Conservation (phyloP, 1,140 invertebrate genomes). For the Rhyacophila brunnea region DNA sequence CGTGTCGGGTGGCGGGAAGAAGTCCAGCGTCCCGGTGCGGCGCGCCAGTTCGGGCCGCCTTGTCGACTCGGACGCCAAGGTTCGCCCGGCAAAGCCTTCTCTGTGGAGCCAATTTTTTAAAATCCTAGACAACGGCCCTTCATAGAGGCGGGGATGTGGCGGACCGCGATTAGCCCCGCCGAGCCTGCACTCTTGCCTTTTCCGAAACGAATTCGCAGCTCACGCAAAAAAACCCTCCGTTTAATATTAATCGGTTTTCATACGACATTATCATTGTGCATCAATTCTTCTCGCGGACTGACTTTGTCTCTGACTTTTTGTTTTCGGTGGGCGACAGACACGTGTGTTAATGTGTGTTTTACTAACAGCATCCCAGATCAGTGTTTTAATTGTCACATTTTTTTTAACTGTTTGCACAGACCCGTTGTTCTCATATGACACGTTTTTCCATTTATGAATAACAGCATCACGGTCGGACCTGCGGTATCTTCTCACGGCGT, state of each 20-base stretch:
- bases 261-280: conserved; percentile 3
- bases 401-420: conserved; percentile 25
- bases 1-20: conserved; percentile 28
- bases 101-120: conserved; percentile 33
- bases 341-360: conserved; percentile 29
- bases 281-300: conserved; percentile 14
- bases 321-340: conserved; percentile 26
- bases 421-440: conserved; percentile 13
- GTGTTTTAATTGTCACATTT: conserved; percentile 29
- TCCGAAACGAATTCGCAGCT: conserved; percentile 11
- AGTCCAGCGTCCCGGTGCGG: conserved; percentile 31
- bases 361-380: conserved; percentile 36
- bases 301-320: too few relatives aligned
- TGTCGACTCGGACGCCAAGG: conserved; percentile 33
- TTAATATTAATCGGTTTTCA: conserved; percentile 6
- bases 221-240: conserved; percentile 7
- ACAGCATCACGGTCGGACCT: conserved; percentile 11
- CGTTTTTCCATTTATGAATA: conserved; percentile 21
- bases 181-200: conserved; percentile 29
- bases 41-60: conserved; percentile 29
- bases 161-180: conserved; percentile 5
- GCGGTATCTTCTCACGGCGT: background rate
- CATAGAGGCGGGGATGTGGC: conserved; percentile 3
- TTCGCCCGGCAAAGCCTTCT: conserved; percentile 26
- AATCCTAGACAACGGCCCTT: conserved; percentile 28